These are phyloP conservation scores for Phrixothrix hirtus DNA, from an alignment of 2,888 invertebrate species.

Conservation along the genomic window DNA sequence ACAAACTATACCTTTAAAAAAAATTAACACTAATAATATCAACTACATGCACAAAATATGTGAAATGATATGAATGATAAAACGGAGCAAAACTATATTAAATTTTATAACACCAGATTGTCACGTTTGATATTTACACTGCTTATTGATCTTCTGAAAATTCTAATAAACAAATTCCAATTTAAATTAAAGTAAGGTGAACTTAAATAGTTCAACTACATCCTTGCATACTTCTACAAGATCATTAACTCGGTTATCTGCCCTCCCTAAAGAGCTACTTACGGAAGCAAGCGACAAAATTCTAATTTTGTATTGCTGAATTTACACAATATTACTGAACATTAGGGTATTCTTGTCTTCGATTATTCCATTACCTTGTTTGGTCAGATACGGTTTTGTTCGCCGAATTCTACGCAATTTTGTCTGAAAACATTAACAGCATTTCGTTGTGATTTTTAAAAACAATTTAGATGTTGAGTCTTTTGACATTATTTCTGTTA, in stretches of 20 bases:
- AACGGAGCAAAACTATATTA: too few species aligned
- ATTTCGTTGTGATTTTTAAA: too few species aligned
- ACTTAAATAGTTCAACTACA: constrained; percentile 22
- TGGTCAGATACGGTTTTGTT: neutral
- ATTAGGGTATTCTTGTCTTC: constrained; percentile 1
- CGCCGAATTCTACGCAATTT: neutral
- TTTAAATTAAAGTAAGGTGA: constrained; percentile 14
- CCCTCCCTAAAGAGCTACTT: constrained; percentile 21
- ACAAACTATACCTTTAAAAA: too few species aligned
- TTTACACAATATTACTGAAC: constrained; percentile 7
- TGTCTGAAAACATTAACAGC: too few species aligned
- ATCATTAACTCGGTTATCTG: constrained; percentile 25
- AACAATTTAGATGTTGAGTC: too few species aligned
- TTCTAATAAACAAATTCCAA: constrained; percentile 13
- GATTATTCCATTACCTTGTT: constrained; percentile 3
- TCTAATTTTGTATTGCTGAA: constrained; percentile 20
- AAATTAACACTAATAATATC: too few species aligned
- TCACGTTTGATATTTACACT: too few species aligned
- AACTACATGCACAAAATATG: too few species aligned
- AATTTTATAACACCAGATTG: too few species aligned
- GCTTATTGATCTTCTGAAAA: too few species aligned
- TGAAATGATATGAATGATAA: too few species aligned
- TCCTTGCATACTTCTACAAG: constrained; percentile 22
- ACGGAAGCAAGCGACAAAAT: constrained; percentile 18
- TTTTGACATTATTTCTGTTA: too few species aligned